Percentiles rank a stretch among this genome's conserved stretches.
These are phyloP conservation scores for Nemapogon koenigi DNA, from an alignment of 2,888 invertebrate species.

Conservation along the genomic window DNA sequence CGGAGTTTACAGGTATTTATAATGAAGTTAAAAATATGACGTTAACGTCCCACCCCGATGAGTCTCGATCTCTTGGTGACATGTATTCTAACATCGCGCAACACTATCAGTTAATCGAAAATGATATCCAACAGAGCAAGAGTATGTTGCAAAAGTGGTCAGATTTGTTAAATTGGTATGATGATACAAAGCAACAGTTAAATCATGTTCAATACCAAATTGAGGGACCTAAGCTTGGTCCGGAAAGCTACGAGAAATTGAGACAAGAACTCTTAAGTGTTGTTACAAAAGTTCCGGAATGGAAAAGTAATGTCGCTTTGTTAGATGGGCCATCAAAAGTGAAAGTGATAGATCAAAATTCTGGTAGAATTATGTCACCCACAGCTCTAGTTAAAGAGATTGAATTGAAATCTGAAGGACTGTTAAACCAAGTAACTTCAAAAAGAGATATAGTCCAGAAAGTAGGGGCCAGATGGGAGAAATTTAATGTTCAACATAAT, in stretches of 20 bases:
- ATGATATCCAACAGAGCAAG: conserved; percentile 76
- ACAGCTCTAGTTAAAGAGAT: conserved; percentile 74
- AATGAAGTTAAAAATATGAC: conserved; percentile 83
- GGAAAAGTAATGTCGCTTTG: conserved; percentile 72
- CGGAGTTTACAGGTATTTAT: conserved; percentile 78
- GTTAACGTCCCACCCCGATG: conserved; percentile 73
- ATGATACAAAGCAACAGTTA: conserved; percentile 79
- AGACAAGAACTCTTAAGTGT: conserved; percentile 74
- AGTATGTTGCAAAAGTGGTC: conserved; percentile 81
- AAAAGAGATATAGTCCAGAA: conserved; percentile 74
- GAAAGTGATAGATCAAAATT: conserved; percentile 73
- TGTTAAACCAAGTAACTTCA: conserved; percentile 70
- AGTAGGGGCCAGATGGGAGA: conserved; percentile 77
- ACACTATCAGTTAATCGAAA: conserved; percentile 79
- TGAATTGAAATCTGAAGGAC: conserved; percentile 71
- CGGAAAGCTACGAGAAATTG: conserved; percentile 73
- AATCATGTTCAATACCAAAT: conserved; percentile 82
- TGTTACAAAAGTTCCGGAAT: conserved; percentile 69
- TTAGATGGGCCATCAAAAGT: conserved; percentile 74
- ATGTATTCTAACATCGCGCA: conserved; percentile 78
- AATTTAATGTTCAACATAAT: conserved; percentile 77
- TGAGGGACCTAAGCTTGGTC: conserved; percentile 74
- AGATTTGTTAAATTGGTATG: conserved; percentile 81
- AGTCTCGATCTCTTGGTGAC: conserved; percentile 74
- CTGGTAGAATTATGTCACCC: conserved; percentile 76